phyloP scores from a whole-genome alignment of 2,797 vertebrate species.

The Yasuhikotakia modesta region DNA sequence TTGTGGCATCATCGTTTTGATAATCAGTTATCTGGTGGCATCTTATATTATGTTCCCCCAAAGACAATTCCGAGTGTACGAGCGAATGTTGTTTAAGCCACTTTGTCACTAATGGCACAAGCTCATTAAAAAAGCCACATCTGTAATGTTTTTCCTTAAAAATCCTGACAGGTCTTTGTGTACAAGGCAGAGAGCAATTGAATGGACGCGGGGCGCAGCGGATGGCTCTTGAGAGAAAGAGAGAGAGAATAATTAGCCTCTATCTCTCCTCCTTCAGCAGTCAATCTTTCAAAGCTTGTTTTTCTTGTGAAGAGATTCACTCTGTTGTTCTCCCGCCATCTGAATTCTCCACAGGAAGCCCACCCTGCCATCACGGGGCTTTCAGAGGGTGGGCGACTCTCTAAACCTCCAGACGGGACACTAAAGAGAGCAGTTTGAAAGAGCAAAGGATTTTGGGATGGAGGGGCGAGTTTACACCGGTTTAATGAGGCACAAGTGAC shows the following conservation, averaged over 20 bases:
- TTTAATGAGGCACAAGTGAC: slow-evolving; percentile 18
- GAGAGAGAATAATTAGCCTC: slow-evolving; percentile 32
- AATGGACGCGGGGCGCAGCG: slow-evolving; percentile 52
- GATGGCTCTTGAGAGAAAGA: slow-evolving; percentile 51
- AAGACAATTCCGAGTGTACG: slow-evolving; percentile 74
- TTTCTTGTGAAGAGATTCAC: slow-evolving; percentile 60
- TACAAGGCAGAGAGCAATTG: slow-evolving; percentile 54
- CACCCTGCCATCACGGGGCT: slow-evolving; percentile 38
- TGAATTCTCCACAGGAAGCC: slow-evolving; percentile 61
- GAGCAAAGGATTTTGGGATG: neutral
- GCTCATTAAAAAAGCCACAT: slow-evolving; percentile 56
- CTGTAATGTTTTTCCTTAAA: slow-evolving; percentile 53
- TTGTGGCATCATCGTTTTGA: slow-evolving; percentile 40
- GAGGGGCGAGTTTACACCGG: slow-evolving; percentile 12
- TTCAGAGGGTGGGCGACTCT: slow-evolving; percentile 61
- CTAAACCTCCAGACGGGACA: slow-evolving; percentile 40
- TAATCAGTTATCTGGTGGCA: slow-evolving; percentile 33
- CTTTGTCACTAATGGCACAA: slow-evolving; percentile 49
- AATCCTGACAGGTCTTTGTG: slow-evolving; percentile 55
- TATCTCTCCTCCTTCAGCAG: slow-evolving; percentile 45
- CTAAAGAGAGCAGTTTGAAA: slow-evolving; percentile 1
- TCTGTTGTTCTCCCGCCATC: slow-evolving; percentile 47
- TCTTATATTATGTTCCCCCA: slow-evolving; percentile 40
- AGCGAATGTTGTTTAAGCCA: slow-evolving; percentile 66
- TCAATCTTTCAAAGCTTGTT: slow-evolving; percentile 64